Evolutionary conservation across 1,140 invertebrate species (phyloP), one percentile per base, ranked within the genome.

Genomic region (Drosophila eugracilis): DNA sequence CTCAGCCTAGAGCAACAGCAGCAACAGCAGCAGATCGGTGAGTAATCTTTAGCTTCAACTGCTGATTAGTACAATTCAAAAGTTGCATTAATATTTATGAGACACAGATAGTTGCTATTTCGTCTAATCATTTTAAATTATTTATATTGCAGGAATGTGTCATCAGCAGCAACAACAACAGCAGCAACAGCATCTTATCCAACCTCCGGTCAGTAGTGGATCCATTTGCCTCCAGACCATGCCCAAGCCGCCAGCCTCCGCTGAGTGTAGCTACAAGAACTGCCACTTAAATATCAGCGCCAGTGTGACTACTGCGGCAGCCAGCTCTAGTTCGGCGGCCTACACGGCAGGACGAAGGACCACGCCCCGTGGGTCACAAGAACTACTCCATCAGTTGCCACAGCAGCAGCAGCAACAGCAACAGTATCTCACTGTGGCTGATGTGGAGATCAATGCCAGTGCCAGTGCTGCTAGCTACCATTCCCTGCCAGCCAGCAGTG

Each of bases 221-320:
- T 85, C 90, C 6, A 89, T 91, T 39, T 91, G 90, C 60, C 75
- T 91, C 0, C 90, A 91, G 49, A 75, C 90, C 1, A 57, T 91
- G 60, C 66, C 88, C 15, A 89, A 89, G 54, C 57, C 81, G 45
- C 44, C 26, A 53, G 53, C 57, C 57, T 66, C 54, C 36, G 34
- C 36, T 41, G 90, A 91, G 48, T 91, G 91, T 36, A 90, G 73
- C 62, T 91, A 91, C 44, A 91, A 91, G 57, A 91, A 91, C 49
- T 91, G 91, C 36, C 90, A 91, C 45, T 55, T 91, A 0, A 91
- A 90, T 48, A 81, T 84, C 21, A 90, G 83, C 41, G 75, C 83
- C 22, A 80, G 77, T 34, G 75, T 78, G 1, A 79, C 79, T 10
- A 86, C 74, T 15, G 75, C 79, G 15, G 80, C 86, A 12, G 77